Conservation (phyloP, 2,113 vertebrate genomes). For the Benitochromis conjunctus region DNA sequence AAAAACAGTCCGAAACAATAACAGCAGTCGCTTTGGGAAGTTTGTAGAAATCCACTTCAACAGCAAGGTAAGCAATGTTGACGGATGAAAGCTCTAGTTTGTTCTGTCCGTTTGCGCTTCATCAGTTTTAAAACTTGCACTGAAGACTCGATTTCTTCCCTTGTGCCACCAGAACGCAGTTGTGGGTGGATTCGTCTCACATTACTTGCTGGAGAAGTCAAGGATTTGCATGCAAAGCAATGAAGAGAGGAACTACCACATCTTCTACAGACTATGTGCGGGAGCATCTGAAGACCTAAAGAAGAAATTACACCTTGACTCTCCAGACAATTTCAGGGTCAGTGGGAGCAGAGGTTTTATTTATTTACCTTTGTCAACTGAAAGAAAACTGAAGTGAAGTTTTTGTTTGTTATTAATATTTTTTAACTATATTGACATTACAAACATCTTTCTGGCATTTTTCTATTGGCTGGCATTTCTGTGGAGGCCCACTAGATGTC, state of each 20-base stretch:
- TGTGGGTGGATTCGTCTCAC: slow-evolving; percentile 97
- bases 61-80: slow-evolving; percentile 80
- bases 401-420: neutral
- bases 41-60: slow-evolving; percentile 99
- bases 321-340: slow-evolving; percentile 94
- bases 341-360: slow-evolving; percentile 43
- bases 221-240: slow-evolving; percentile 97
- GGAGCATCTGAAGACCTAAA: slow-evolving; percentile 94
- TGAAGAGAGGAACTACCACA: slow-evolving; percentile 98
- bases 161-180: slow-evolving; percentile 81
- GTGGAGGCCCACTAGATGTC: slow-evolving; percentile 54
- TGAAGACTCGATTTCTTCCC: neutral
- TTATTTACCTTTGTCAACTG: neutral
- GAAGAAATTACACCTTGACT: slow-evolving; percentile 88
- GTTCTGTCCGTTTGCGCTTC: neutral
- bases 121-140: neutral
- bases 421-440: neutral
- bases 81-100: neutral
- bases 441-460: neutral
- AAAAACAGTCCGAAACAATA: slow-evolving; percentile 98
- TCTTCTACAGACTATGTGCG: slow-evolving; percentile 96
- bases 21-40: slow-evolving; percentile 98
- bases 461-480: neutral
- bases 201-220: slow-evolving; percentile 97
- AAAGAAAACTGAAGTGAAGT: neutral